Evolutionary conservation across 2,113 vertebrate genomes (phyloP).

Genomic region (Psammodynastes pulverulentus): DNA sequence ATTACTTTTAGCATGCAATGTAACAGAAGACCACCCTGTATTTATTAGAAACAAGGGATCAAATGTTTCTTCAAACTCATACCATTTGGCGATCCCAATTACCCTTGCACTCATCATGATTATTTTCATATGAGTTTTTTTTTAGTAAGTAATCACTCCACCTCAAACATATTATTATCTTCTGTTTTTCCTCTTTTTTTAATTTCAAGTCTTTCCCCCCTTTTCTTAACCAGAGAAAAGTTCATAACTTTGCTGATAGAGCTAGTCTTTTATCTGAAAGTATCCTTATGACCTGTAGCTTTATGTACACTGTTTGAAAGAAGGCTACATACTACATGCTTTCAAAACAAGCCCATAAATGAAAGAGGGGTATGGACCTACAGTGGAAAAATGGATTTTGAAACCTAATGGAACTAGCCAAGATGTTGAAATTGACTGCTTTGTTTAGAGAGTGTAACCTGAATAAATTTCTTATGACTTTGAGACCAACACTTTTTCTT

Average conservation of each 20-base stretch:
- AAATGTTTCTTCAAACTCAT: not conserved
- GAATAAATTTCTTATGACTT: not conserved
- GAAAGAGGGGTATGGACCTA: not conserved
- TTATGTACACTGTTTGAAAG: not conserved
- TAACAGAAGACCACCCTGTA: not conserved
- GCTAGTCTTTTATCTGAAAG: not conserved
- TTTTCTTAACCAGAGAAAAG: not conserved
- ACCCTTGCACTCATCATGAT: not conserved
- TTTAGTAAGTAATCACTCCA: not conserved
- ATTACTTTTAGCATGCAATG: not conserved
- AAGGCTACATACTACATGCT: not conserved
- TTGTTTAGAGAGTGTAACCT: not conserved
- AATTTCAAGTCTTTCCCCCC: not conserved
- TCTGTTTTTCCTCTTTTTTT: not conserved
- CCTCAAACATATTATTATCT: not conserved
- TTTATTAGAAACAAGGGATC: not conserved
- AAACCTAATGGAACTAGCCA: not conserved
- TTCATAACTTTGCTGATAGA: not conserved
- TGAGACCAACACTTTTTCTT: not conserved
- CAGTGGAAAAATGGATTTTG: not conserved
- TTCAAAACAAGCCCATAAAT: not conserved
- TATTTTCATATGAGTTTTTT: not conserved
- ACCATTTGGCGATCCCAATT: not conserved
- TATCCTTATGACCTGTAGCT: not conserved
- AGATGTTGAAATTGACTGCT: not conserved